These are phyloP conservation scores for Malurus cyaneus DNA, from an alignment of 2,113 vertebrate species.

Conservation along the genomic window DNA sequence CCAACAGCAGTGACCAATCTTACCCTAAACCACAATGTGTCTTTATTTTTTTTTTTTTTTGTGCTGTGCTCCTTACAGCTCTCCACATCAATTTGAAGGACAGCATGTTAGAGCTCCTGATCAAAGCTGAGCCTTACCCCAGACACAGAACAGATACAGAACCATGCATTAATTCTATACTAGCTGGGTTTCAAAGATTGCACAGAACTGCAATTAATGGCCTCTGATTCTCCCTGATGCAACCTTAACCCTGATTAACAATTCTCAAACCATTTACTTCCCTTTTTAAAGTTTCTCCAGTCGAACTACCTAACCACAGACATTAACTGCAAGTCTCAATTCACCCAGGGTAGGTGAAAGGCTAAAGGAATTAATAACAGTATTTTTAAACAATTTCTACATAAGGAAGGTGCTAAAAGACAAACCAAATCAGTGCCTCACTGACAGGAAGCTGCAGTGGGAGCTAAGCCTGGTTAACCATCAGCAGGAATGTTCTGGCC, in stretches of 20 bases:
- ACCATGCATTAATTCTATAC: neutral
- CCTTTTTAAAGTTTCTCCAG: neutral
- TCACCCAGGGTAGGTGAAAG: neutral
- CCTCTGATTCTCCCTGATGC: neutral
- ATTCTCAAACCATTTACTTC: neutral
- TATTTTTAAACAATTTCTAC: neutral
- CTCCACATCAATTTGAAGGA: neutral
- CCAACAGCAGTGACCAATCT: accelerated
- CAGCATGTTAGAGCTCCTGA: neutral
- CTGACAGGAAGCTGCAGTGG: neutral
- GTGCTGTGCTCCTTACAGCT: neutral
- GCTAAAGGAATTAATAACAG: neutral
- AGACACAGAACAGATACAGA: neutral
- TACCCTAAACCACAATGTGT: neutral
- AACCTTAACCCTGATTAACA: neutral
- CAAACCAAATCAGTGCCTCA: neutral
- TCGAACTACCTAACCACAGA: neutral
- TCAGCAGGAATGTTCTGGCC: neutral
- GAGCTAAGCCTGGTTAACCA: neutral
- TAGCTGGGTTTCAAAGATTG: neutral
- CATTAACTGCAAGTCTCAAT: neutral
- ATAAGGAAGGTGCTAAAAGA: neutral
- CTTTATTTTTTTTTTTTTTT: neutral
- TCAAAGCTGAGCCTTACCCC: neutral
- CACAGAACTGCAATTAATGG: neutral